Evolutionary conservation across 2,888 invertebrate species (phyloP).

Genomic region (Torymus aiolomorphi): DNA sequence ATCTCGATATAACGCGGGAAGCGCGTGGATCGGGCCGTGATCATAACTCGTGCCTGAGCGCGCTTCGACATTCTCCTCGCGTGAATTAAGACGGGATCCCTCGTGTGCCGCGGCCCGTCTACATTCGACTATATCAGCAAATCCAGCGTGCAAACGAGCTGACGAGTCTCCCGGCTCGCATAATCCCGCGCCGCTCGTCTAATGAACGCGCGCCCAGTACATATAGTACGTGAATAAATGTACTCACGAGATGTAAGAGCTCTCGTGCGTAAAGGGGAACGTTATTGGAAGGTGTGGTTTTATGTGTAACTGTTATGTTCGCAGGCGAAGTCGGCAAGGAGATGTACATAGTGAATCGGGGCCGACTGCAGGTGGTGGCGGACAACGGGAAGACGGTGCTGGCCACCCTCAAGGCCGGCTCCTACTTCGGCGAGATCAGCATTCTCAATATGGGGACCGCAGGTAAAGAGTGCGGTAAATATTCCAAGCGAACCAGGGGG

Average conservation of each 20-base stretch:
- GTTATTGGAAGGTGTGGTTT: too few species aligned
- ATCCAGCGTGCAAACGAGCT: constrained; percentile 31
- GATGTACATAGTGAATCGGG: constrained; percentile 99
- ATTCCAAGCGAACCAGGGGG: constrained; percentile 79
- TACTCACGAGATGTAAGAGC: background rate
- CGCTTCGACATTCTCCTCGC: background rate
- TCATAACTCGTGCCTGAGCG: constrained; percentile 3
- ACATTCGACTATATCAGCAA: constrained; percentile 15
- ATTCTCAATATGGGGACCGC: constrained; percentile 99
- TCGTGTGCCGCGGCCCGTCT: background rate
- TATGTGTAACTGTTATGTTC: constrained; percentile 59
- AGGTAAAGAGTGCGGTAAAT: constrained; percentile 98
- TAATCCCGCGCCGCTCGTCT: constrained; percentile 16
- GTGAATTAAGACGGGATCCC: constrained; percentile 1
- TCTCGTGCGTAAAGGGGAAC: too few species aligned
- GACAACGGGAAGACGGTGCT: constrained; percentile 97
- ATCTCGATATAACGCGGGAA: too few species aligned
- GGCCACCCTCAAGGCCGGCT: constrained; percentile 98
- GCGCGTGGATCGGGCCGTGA: background rate
- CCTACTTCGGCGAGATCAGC: constrained; percentile 99
- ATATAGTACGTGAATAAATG: background rate
- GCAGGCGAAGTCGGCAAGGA: constrained; percentile 99
- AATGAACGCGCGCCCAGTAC: constrained; percentile 13
- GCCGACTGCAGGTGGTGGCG: constrained; percentile 94
- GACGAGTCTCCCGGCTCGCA: constrained; percentile 26